phyloP scores from a whole-genome alignment of 2,888 invertebrate species.

The Seladonia tumulorum region DNA sequence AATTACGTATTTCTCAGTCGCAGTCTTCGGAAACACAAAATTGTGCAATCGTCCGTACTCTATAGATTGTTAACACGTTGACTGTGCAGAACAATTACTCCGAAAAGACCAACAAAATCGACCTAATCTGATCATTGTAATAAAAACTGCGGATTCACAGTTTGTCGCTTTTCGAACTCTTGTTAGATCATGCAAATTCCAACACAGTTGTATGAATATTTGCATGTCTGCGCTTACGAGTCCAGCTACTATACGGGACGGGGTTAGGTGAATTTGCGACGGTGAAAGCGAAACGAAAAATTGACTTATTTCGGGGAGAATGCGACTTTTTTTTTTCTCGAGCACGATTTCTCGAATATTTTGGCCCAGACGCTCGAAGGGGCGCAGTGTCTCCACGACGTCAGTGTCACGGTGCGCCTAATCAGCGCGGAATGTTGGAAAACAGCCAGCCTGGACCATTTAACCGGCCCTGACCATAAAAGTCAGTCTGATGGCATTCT shows the following conservation, averaged over 20 bases:
- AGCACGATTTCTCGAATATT: background rate
- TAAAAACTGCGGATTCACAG: no score
- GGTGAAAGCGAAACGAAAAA: background rate
- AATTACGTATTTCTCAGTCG: background rate
- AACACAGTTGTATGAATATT: background rate
- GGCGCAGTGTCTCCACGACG: constrained; percentile 6
- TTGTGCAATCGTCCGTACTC: background rate
- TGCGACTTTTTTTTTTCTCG: background rate
- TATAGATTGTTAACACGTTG: background rate
- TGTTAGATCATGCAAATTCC: no score
- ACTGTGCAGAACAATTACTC: no score
- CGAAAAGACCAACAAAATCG: no score
- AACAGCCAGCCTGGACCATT: constrained; percentile 70
- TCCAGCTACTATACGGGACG: background rate
- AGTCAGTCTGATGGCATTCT: constrained; percentile 77
- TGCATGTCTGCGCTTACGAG: background rate
- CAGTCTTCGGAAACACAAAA: background rate
- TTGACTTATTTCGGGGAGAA: background rate
- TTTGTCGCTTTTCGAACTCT: no score
- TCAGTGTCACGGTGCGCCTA: constrained; percentile 65
- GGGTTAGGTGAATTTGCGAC: background rate
- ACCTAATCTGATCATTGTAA: no score
- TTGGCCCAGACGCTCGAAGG: background rate
- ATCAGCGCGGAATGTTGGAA: constrained; percentile 78
- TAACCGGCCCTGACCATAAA: constrained; percentile 80